Conservation (phyloP, 37 sponge, comb jelly and placozoan genomes). For the Beroe forskalii region DNA sequence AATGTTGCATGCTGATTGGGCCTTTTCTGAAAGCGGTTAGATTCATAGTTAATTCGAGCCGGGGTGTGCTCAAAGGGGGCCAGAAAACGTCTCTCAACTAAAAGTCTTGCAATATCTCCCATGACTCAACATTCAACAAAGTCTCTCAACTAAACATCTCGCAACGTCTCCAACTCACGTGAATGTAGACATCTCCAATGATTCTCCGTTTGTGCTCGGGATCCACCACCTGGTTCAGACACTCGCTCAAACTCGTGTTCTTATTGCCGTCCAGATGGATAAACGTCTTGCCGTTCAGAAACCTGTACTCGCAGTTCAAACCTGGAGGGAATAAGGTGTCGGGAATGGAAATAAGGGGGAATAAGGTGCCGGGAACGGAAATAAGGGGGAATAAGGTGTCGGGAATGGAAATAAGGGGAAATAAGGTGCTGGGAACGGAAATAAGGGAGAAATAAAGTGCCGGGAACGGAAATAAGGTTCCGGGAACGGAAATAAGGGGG, state of each 20-base stretch:
- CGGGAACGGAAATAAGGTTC: background rate
- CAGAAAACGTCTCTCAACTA: too few relatives aligned
- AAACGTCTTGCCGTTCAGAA: constrained; percentile 36
- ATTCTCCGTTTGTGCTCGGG: constrained; percentile 87
- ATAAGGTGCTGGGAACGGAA: background rate
- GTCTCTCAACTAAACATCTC: too few relatives aligned
- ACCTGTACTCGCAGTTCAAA: constrained; percentile 1
- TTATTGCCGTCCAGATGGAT: constrained; percentile 4
- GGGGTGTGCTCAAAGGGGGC: too few relatives aligned
- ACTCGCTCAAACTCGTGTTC: constrained; percentile 62
- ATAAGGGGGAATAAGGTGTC: background rate
- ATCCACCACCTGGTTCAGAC: constrained; percentile 70
- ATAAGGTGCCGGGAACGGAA: background rate
- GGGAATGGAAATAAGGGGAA: background rate
- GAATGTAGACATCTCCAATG: constrained; percentile 89
- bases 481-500: background rate
- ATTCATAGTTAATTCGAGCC: too few relatives aligned
- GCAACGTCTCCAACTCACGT: constrained; percentile 67
- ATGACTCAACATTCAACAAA: too few relatives aligned
- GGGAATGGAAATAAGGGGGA: background rate
- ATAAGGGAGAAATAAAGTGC: background rate
- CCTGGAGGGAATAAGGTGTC: background rate
- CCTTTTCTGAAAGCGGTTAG: too few relatives aligned
- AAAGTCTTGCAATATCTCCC: too few relatives aligned
- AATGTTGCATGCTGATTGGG: too few relatives aligned